Evolutionary conservation across 2,888 invertebrate genomes (phyloP), one percentile per base, ranked within the genome.

Genomic region (Mesorhabditis sp.): DNA sequence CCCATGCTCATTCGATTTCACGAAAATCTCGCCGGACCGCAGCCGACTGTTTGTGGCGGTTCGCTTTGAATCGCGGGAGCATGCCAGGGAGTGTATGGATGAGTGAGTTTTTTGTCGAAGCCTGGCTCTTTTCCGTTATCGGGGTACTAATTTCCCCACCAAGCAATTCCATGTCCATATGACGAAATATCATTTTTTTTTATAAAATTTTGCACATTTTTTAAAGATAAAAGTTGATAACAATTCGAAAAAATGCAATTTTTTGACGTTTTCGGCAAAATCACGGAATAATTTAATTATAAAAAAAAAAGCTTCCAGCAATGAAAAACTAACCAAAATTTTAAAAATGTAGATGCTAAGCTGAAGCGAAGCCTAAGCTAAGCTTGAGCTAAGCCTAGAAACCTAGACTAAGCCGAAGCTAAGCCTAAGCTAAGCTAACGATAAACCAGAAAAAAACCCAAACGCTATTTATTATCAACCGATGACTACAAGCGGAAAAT

Each of bases 1-100:
- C 4, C 71, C 77, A 3, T 79, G 83, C 67, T 76, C 80, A 41
- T 82, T 83, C 73, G 85, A 85, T 70, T 85, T 85, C 71, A 76
- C 80, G 66, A 85, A 85, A 70, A 44, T 71, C 4, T 74, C 78
- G 5, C 76, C 72, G 28, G 84, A 85, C 70, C 66, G 77, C n/a
- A 58, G 50, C 6, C 73, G 74, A 13, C 73, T 83, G 45, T 84
- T 82, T 67, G 80, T 84, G 45, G 85, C 85, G 0, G 77, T 85
- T 6, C 76, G 85, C 15, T 85, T 85, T 71, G 84, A 82, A 43
- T 74, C 76, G 10, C 74, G 82, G 5, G 80, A 81, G 3, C 77
- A 78, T 44, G 85, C 85, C 3, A 77, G 76, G 45, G 72, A 77
- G 45, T 77, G 78, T 67, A 79, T 81, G 78, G 79, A 78, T 4